Base-by-base conservation (phyloP, 2,888 invertebrate genomes). In the Ophioninae sp. region DNA sequence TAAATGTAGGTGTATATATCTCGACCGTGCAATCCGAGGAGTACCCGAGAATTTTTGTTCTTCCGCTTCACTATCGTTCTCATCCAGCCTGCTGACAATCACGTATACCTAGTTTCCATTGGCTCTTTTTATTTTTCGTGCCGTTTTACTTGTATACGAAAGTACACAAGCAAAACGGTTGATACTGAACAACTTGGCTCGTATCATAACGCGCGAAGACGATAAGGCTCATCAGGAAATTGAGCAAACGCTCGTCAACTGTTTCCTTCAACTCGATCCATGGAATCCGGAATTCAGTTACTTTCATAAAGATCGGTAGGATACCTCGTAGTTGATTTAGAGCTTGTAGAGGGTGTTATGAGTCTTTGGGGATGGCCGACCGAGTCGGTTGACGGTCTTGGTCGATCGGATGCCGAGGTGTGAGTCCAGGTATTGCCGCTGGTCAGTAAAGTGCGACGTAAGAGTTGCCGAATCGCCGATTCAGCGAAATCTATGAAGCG, bases 401-500 rank as follows among this genome's bases (percentile, higher is more conserved):
- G 30, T 17, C 7, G 56, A 37, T 57, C 37, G 67, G 44, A 74
- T 39, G 72, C 65, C 72, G 21, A 64, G 80, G 70, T 74, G 61
- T 64, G 39, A 64, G 64, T 50, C 68, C n/a, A 23, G 65, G 70
- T 39, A 72, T 39, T 67, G 74, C 67, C 50, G 67, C 74, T 78
- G 81, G 78, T 78, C 78, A 75, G 75, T 81, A 37, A 74, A 84
- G 74, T 21, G 73, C 23, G 77, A 81, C 64, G 44, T 75, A 37
- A n/a, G 57, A 81, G 75, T 57, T 50, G 81, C 68, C 81, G 57
- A 81, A 78, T 57, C 39, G 83, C 68, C 83, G 83, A 84, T 84
- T 84, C 84, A 79, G 81, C 84, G 75, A 64, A 84, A 84, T 79
- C 72, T 64, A 76, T 72, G 62, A 75, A 84, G 62, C 75, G 62